These are phyloP conservation scores for Neuroscelio doddi DNA, from an alignment of 2,888 invertebrate genomes.

Conservation along the genomic window DNA sequence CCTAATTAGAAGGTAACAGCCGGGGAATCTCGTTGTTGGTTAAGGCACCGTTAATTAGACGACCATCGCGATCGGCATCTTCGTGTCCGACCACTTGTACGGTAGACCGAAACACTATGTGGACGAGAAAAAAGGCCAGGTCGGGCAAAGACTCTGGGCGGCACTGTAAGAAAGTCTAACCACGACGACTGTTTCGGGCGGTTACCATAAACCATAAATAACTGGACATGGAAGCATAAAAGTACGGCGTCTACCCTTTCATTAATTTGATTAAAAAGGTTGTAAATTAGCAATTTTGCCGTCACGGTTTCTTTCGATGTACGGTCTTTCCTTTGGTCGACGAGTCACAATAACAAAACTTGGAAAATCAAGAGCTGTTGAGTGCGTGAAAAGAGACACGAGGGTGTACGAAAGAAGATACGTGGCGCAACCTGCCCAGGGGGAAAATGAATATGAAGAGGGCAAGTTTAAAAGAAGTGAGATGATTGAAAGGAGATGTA, in stretches of 20 bases:
- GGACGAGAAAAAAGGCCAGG: conserved; percentile 7
- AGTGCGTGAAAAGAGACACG: conserved; percentile 5
- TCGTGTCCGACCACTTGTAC: conserved; percentile 7
- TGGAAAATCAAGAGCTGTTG: conserved; percentile 5
- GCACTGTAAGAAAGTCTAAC: conserved; percentile 11
- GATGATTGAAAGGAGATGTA: conserved; percentile 1
- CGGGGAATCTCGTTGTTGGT: conserved; percentile 5
- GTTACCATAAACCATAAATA: conserved; percentile 60
- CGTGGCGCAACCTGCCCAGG: no score
- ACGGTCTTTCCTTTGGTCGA: conserved; percentile 18
- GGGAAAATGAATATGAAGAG: no score
- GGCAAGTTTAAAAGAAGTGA: conserved; percentile 20
- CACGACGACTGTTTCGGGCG: conserved; percentile 47
- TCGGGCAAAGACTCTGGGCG: conserved; percentile 1
- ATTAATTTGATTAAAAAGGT: conserved; percentile 59
- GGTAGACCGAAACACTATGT: conserved; percentile 9
- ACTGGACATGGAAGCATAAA: conserved; percentile 51
- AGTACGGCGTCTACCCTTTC: conserved; percentile 49
- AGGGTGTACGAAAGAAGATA: no score
- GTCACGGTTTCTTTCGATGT: conserved; percentile 46
- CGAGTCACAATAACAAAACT: no score
- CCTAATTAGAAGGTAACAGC: no score
- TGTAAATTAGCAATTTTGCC: conserved; percentile 56
- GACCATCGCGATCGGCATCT: conserved; percentile 11
- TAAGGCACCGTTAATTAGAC: conserved; percentile 14